Conservation (phyloP, 2,888 invertebrate species). For the Brachyopa scutellaris region DNA sequence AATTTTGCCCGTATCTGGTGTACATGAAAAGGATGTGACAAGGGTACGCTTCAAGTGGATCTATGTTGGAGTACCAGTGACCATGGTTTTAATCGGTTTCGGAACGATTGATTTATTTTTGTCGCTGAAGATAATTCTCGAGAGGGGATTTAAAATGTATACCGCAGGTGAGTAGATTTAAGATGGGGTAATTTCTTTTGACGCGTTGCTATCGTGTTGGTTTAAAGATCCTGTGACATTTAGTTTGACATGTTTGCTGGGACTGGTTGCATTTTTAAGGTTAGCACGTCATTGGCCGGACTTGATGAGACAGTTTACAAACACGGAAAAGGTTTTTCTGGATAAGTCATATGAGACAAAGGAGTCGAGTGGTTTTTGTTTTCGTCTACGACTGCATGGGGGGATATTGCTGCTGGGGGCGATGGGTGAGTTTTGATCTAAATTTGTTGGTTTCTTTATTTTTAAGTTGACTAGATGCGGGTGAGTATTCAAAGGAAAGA, state of each 20-base stretch:
- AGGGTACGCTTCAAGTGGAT: constrained; percentile 78
- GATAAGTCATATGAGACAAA: constrained; percentile 76
- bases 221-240: constrained; percentile 78
- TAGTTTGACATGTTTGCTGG: constrained; percentile 76
- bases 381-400: constrained; percentile 77
- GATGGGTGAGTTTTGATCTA: constrained; percentile 68
- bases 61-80: constrained; percentile 73
- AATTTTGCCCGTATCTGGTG: constrained; percentile 83
- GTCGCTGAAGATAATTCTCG: constrained; percentile 75
- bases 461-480: no score
- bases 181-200: background rate
- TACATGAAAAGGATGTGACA: constrained; percentile 79
- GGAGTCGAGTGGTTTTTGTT: constrained; percentile 74
- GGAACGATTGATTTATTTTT: constrained; percentile 75
- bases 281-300: constrained; percentile 79
- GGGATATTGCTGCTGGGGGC: constrained; percentile 75
- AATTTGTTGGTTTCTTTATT: background rate
- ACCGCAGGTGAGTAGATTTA: constrained; percentile 76
- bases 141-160: constrained; percentile 77
- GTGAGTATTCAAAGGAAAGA: no score
- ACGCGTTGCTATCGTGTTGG: constrained; percentile 16
- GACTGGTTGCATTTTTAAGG: constrained; percentile 75
- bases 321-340: constrained; percentile 77
- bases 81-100: constrained; percentile 74
- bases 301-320: constrained; percentile 76